phyloP scores from a whole-genome alignment of 2,888 invertebrate genomes.

The Pyrgus malvae region DNA sequence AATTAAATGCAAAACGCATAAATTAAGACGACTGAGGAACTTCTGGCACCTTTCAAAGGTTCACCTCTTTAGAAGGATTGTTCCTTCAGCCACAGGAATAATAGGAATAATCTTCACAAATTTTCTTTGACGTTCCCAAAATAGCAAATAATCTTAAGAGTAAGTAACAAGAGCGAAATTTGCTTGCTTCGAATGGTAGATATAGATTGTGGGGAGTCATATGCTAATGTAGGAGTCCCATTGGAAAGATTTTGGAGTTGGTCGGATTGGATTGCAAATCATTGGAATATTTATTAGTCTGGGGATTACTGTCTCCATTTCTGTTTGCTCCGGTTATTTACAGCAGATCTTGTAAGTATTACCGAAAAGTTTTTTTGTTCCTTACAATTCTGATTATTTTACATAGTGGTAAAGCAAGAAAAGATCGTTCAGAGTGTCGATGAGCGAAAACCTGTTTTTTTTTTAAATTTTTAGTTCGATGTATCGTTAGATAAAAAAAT shows the following conservation, averaged over 20 bases:
- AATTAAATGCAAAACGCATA: constrained; percentile 73
- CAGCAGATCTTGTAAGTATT: constrained; percentile 34
- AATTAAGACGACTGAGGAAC: constrained; percentile 69
- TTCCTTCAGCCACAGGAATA: constrained; percentile 49
- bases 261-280: constrained; percentile 70
- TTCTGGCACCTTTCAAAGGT: constrained; percentile 64
- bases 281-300: constrained; percentile 75
- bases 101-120: too few species aligned
- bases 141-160: background rate
- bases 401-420: too few species aligned
- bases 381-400: too few species aligned
- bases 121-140: background rate
- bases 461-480: too few species aligned
- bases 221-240: constrained; percentile 71
- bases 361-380: background rate
- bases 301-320: constrained; percentile 52
- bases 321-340: constrained; percentile 45
- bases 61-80: constrained; percentile 61
- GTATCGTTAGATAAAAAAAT: too few species aligned
- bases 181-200: constrained; percentile 6
- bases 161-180: constrained; percentile 4
- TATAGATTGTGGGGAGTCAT: constrained; percentile 40
- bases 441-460: too few species aligned
- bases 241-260: constrained; percentile 68
- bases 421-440: too few species aligned